Evolutionary conservation across 2,113 vertebrate species (phyloP).

Genomic region (Pelecanoides urinatrix): DNA sequence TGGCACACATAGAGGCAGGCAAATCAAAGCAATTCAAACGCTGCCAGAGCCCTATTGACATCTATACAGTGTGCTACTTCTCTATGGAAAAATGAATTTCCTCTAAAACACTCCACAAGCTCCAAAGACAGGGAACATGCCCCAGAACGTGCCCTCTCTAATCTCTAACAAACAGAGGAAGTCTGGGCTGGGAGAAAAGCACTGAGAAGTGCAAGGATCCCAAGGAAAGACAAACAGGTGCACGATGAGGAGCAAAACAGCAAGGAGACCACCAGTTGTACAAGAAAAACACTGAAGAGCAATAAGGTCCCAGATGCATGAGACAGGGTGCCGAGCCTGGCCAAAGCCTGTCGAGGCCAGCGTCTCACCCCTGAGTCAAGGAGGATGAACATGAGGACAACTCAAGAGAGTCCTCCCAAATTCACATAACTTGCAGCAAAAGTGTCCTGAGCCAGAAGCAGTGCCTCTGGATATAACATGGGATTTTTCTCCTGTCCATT

Average conservation of each 20-base stretch:
- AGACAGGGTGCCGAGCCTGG: neutral
- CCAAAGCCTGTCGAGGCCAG: neutral
- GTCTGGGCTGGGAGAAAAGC: neutral
- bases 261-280: neutral
- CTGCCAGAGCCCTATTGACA: constrained; percentile 48
- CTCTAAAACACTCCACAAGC: neutral
- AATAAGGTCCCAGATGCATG: accelerated
- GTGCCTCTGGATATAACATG: neutral
- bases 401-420: neutral
- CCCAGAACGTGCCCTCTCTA: neutral
- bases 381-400: neutral
- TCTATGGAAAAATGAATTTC: constrained; percentile 6
- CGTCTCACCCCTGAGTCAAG: neutral
- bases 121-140: neutral
- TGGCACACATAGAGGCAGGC: neutral
- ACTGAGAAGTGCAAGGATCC: neutral
- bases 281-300: neutral
- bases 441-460: neutral
- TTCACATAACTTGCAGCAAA: neutral
- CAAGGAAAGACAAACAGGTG: neutral
- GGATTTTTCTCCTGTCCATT: neutral
- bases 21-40: constrained; percentile 45
- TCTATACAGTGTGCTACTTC: constrained; percentile 7
- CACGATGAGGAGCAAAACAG: neutral
- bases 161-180: neutral